A percentile compares a stretch with the other conserved stretches of the same genome.
These are phyloP conservation scores for Electrophaes corylata DNA, from an alignment of 2,888 invertebrate genomes.

Conservation along the genomic window DNA sequence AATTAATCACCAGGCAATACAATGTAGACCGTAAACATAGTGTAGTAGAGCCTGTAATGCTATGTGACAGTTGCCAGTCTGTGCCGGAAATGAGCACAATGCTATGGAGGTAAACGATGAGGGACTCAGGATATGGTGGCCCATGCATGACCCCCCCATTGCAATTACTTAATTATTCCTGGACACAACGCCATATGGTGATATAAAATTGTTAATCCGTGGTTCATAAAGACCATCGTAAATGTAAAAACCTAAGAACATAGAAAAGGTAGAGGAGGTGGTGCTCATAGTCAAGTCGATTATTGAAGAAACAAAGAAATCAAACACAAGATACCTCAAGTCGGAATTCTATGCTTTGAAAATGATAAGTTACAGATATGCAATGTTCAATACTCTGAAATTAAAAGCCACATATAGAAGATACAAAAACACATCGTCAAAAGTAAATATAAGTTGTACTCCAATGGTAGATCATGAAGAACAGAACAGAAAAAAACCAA, in stretches of 20 bases:
- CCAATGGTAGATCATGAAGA: slow-evolving; percentile 19
- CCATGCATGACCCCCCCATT: slow-evolving; percentile 55
- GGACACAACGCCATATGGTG: slow-evolving; percentile 21
- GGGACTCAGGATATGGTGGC: slow-evolving; percentile 49
- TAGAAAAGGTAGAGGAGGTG: too few relatives aligned
- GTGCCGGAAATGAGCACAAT: slow-evolving; percentile 54
- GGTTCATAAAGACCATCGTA: too few relatives aligned
- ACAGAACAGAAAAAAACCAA: slow-evolving; percentile 31
- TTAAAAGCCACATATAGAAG: too few relatives aligned
- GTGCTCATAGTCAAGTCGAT: too few relatives aligned
- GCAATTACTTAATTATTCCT: slow-evolving; percentile 49
- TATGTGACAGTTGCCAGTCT: slow-evolving; percentile 22
- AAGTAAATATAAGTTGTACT: slow-evolving; percentile 17
- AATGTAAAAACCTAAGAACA: too few relatives aligned
- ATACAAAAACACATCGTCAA: too few relatives aligned
- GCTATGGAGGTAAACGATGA: slow-evolving; percentile 47
- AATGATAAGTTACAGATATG: too few relatives aligned
- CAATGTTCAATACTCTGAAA: too few relatives aligned
- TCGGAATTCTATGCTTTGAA: too few relatives aligned
- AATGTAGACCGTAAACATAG: slow-evolving; percentile 2
- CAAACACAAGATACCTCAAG: too few relatives aligned
- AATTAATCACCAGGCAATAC: slow-evolving; percentile 24
- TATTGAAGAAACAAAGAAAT: too few relatives aligned
- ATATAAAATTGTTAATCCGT: not conserved
- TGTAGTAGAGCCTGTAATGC: slow-evolving; percentile 15